Conservation (phyloP, 2,888 invertebrate species). For the Deroplatys truncata region DNA sequence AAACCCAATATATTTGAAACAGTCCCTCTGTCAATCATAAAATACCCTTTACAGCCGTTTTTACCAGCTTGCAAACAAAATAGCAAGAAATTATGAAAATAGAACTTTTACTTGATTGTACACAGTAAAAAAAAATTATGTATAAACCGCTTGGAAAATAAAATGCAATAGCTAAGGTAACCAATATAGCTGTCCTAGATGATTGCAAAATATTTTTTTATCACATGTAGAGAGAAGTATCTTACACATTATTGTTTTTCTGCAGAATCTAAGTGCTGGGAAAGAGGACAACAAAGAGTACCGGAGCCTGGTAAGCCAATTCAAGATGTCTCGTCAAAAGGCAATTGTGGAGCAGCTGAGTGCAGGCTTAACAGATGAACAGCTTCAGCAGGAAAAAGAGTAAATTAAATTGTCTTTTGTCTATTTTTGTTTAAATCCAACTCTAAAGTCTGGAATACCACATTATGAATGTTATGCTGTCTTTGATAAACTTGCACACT, state of each 20-base stretch:
- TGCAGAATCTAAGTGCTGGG: not conserved
- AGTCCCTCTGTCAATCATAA: too few species aligned
- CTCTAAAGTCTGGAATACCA: too few species aligned
- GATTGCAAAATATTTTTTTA: not conserved
- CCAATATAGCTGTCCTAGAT: too few species aligned
- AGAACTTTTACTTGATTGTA: not conserved
- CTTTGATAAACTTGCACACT: too few species aligned
- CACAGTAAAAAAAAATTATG: not conserved
- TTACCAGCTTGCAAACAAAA: too few species aligned
- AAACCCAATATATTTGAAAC: too few species aligned
- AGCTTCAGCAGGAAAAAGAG: slow-evolving; percentile 37
- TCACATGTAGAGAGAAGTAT: not conserved
- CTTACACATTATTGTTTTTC: not conserved
- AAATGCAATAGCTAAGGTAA: too few species aligned
- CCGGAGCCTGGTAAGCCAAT: not conserved
- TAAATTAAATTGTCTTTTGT: slow-evolving; percentile 29
- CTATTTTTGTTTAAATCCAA: not conserved
- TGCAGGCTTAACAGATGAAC: slow-evolving; percentile 37
- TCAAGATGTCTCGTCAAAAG: slow-evolving; percentile 23
- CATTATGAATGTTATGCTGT: too few species aligned
- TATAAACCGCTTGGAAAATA: too few species aligned
- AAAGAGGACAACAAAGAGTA: not conserved
- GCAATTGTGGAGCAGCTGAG: slow-evolving; percentile 33
- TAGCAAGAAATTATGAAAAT: too few species aligned
- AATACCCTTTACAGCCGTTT: too few species aligned